Conservation (phyloP, 2,888 invertebrate genomes). For the Dromius quadrimaculatus region DNA sequence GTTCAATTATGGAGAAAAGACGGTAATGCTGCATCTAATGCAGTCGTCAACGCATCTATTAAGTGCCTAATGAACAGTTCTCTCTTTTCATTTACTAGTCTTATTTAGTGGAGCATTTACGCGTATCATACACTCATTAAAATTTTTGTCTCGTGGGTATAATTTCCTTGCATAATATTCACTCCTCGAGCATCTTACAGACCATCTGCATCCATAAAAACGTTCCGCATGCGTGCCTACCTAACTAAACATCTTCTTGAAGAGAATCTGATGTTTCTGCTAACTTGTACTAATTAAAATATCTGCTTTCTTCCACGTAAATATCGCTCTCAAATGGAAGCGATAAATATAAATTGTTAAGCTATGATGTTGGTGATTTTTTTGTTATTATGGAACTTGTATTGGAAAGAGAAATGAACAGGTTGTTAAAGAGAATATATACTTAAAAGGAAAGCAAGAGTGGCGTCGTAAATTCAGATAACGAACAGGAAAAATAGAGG, state of each 20-base stretch:
- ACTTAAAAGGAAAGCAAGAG: slow-evolving; percentile 26
- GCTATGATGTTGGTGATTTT: slow-evolving; percentile 4
- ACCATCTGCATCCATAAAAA: slow-evolving; percentile 8
- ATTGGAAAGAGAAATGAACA: slow-evolving; percentile 22
- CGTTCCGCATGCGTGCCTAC: not conserved
- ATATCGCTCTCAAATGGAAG: slow-evolving; percentile 23
- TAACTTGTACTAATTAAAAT: slow-evolving; percentile 39
- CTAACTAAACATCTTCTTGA: not conserved
- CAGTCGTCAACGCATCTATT: too few species aligned
- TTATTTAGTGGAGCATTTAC: too few species aligned
- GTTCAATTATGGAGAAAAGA: too few species aligned
- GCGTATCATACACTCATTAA: slow-evolving; percentile 1
- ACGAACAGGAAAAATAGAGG: slow-evolving; percentile 10
- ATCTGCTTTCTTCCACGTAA: slow-evolving; percentile 21
- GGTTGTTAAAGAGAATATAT: slow-evolving; percentile 30
- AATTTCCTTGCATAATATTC: not conserved
- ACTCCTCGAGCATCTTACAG: not conserved
- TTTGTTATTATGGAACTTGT: slow-evolving; percentile 17
- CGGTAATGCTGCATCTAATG: too few species aligned
- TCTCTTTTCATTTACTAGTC: too few species aligned
- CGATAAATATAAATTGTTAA: slow-evolving; percentile 36
- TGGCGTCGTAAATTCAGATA: slow-evolving; percentile 23
- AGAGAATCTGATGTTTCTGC: slow-evolving; percentile 6
- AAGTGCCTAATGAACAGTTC: too few species aligned
- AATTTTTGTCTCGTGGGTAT: not conserved